Conservation (phyloP, 64 coral and sea anemone species). For the Exaiptasia diaphana region DNA sequence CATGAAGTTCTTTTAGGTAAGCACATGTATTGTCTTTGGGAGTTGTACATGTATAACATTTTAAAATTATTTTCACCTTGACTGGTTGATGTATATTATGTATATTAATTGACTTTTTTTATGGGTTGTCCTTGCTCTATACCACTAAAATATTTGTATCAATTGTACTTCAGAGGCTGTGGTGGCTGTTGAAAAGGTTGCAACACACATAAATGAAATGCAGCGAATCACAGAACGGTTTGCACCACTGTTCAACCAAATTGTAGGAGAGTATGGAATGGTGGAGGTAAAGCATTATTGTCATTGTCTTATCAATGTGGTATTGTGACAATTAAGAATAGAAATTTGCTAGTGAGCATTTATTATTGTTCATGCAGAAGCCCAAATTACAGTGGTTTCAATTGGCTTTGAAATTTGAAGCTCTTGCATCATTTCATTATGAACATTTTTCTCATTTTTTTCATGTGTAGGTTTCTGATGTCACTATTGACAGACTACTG, state of each 20-base stretch:
- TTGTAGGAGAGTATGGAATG: constrained; percentile 43
- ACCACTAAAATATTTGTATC: too few relatives aligned
- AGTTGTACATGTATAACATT: too few relatives aligned
- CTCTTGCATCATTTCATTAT: too few relatives aligned
- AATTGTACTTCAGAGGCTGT: constrained; percentile 81
- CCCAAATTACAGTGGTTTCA: too few relatives aligned
- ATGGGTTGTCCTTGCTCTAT: too few relatives aligned
- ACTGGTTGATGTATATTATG: too few relatives aligned
- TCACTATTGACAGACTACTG: constrained; percentile 81
- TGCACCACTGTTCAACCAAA: constrained; percentile 68
- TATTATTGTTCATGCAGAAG: too few relatives aligned
- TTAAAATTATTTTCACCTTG: too few relatives aligned
- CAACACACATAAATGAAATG: constrained; percentile 98
- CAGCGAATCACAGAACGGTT: constrained; percentile 94
- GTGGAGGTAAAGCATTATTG: constrained; percentile 62
- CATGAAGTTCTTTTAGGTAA: constrained; percentile 75
- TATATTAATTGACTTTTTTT: too few relatives aligned
- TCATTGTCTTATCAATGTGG: neutral
- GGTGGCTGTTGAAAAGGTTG: constrained; percentile 86
- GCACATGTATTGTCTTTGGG: too few relatives aligned
- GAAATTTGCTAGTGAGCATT: neutral
- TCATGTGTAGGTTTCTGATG: constrained; percentile 91
- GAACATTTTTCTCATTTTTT: too few relatives aligned
- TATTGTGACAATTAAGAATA: neutral
- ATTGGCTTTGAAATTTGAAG: too few relatives aligned